A percentile compares a stretch with the other conserved stretches of the same genome.
Conservation (phyloP, 2,113 vertebrate genomes). For the Strigops habroptila region DNA sequence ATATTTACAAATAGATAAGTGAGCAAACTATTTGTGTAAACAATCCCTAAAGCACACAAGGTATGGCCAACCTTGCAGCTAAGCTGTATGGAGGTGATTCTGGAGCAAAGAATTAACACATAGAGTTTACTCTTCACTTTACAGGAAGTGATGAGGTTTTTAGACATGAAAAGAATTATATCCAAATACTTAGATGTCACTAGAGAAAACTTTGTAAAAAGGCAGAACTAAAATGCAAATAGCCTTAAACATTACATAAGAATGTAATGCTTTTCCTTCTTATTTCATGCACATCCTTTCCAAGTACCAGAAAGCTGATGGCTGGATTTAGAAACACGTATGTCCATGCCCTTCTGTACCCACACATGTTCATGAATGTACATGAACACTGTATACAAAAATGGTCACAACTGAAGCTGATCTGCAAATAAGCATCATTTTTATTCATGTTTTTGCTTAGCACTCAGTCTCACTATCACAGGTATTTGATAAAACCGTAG, state of each 20-base stretch:
- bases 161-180: not conserved
- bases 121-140: not conserved
- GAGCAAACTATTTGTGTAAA: slow-evolving; percentile 48
- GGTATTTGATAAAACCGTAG: not conserved
- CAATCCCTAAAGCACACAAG: not conserved
- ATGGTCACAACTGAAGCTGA: not conserved
- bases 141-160: not conserved
- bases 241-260: not conserved
- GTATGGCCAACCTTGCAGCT: not conserved
- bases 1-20: slow-evolving; percentile 24
- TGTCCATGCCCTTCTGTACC: not conserved
- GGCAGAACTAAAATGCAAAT: not conserved
- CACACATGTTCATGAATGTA: not conserved
- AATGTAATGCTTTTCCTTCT: not conserved
- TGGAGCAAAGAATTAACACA: not conserved
- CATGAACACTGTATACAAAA: not conserved
- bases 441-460: not conserved
- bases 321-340: not conserved
- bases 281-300: not conserved
- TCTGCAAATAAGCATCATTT: not conserved
- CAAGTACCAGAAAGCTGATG: not conserved
- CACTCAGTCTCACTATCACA: not conserved
- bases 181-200: not conserved
- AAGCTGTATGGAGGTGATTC: not conserved
- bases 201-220: slow-evolving; percentile 13